A percentile compares a stretch with the other conserved stretches of the same genome.
phyloP scores from a whole-genome alignment of 2,888 invertebrate genomes.

The Agrilus cyanescens region DNA sequence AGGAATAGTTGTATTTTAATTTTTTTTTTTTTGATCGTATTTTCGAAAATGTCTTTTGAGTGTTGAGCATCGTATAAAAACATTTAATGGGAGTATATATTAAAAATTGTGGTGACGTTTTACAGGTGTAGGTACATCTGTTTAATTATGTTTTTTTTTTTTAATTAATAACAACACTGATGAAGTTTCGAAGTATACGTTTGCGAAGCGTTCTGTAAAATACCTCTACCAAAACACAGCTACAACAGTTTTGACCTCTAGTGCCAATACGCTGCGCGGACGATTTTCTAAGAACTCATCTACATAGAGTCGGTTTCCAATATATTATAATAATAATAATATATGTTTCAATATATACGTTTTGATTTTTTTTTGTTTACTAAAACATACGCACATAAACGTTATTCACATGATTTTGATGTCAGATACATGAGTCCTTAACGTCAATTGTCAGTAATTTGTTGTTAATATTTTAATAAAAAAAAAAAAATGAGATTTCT shows the following conservation, averaged over 20 bases:
- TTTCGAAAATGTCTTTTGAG: too few relatives aligned
- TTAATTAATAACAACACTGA: too few relatives aligned
- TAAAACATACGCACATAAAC: conserved; percentile 37
- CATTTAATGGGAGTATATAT: too few relatives aligned
- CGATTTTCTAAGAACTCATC: conserved; percentile 30
- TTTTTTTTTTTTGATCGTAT: too few relatives aligned
- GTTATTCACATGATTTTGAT: conserved; percentile 30
- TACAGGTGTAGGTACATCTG: too few relatives aligned
- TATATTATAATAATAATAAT: conserved; percentile 14
- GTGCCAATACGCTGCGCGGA: conserved; percentile 33
- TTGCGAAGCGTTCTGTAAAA: conserved; percentile 24
- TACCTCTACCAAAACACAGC: conserved; percentile 35
- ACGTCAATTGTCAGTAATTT: too few relatives aligned
- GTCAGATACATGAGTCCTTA: conserved; percentile 3
- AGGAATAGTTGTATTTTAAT: too few relatives aligned
- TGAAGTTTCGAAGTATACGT: background rate
- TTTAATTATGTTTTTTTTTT: too few relatives aligned
- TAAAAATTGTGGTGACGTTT: too few relatives aligned
- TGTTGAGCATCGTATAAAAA: too few relatives aligned
- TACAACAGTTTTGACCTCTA: conserved; percentile 34
- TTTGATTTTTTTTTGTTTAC: conserved; percentile 34
- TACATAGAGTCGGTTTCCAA: conserved; percentile 33
- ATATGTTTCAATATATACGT: conserved; percentile 25
- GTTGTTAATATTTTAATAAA: too few relatives aligned
- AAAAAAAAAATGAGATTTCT: too few relatives aligned